Percentiles rank a stretch among this genome's conserved stretches.
These are phyloP conservation scores for Chlorodrepanis virens DNA, from an alignment of 2,113 vertebrate genomes.

Conservation along the genomic window DNA sequence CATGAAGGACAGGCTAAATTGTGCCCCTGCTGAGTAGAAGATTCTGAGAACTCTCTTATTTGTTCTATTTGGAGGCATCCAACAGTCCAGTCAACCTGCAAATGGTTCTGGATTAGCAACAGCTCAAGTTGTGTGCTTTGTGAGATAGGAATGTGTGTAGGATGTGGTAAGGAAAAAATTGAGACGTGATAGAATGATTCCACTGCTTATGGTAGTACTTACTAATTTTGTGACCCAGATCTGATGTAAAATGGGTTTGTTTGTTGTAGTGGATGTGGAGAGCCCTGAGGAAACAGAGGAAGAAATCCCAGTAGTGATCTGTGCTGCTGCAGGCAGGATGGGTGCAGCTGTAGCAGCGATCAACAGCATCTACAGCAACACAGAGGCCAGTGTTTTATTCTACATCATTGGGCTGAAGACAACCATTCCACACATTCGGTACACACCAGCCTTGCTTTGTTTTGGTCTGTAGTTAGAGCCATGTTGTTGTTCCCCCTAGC, in stretches of 20 bases:
- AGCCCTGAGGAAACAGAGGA: constrained; percentile 58
- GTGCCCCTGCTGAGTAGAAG: not conserved
- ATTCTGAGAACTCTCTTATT: not conserved
- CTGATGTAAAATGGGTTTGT: not conserved
- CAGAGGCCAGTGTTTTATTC: constrained; percentile 83
- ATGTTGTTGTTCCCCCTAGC: not conserved
- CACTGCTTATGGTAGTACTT: not conserved
- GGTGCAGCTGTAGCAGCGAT: constrained; percentile 89
- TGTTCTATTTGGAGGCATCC: not conserved
- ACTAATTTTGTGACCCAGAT: not conserved
- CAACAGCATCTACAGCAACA: constrained; percentile 93
- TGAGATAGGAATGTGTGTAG: not conserved
- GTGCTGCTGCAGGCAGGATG: constrained; percentile 85
- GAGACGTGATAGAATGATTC: not conserved
- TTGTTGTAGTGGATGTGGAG: constrained; percentile 63
- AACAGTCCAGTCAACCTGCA: not conserved
- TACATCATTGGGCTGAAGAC: constrained; percentile 89
- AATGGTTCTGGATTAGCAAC: not conserved
- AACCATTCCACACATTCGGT: constrained; percentile 83
- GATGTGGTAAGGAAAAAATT: not conserved
- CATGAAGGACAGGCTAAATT: not conserved
- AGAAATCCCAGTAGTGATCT: constrained; percentile 88
- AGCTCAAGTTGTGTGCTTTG: not conserved
- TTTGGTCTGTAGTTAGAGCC: not conserved
- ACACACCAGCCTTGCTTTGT: not conserved